Evolutionary conservation across 2,113 vertebrate genomes (phyloP).

Genomic region (Nesogale talazaci): DNA sequence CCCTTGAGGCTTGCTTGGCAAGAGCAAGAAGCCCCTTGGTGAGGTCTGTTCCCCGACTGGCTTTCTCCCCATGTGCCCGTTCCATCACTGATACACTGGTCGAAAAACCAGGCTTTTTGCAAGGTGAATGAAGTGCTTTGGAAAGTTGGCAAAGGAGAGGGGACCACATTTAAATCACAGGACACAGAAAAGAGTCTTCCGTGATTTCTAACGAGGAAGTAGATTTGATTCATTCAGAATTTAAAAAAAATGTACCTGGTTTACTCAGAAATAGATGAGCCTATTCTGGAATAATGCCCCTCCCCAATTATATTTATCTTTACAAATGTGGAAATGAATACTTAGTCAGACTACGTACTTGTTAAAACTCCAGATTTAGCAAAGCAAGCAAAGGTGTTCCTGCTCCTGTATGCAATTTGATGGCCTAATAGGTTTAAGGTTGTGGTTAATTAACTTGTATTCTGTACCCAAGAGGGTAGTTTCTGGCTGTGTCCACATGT

Average conservation of each 20-base stretch:
- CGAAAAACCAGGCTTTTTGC: constrained; percentile 62
- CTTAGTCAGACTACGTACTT: constrained; percentile 37
- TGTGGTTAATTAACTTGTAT: constrained; percentile 50
- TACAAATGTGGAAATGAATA: constrained; percentile 48
- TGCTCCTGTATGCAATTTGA: constrained; percentile 48
- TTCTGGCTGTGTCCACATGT: constrained; percentile 17
- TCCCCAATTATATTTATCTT: constrained; percentile 36
- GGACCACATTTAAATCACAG: constrained; percentile 59
- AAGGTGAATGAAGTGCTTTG: constrained; percentile 48
- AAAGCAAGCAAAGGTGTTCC: constrained; percentile 59
- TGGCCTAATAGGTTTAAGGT: constrained; percentile 39
- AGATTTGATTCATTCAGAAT: constrained; percentile 47
- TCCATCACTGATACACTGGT: constrained; percentile 50
- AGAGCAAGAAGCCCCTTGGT: constrained; percentile 67
- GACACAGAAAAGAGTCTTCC: constrained; percentile 64
- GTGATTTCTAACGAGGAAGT: constrained; percentile 42
- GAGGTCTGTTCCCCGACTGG: constrained; percentile 30
- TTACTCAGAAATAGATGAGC: constrained; percentile 62
- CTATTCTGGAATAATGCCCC: constrained; percentile 54
- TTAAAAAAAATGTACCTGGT: constrained; percentile 16
- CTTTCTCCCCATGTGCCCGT: constrained; percentile 60
- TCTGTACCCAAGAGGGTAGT: constrained; percentile 37
- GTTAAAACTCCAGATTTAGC: constrained; percentile 43
- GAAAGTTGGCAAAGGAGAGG: constrained; percentile 58
- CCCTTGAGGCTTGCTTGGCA: constrained; percentile 52